Base-by-base conservation (phyloP, 1,140 invertebrate species). In the Drosophila subobscura region DNA sequence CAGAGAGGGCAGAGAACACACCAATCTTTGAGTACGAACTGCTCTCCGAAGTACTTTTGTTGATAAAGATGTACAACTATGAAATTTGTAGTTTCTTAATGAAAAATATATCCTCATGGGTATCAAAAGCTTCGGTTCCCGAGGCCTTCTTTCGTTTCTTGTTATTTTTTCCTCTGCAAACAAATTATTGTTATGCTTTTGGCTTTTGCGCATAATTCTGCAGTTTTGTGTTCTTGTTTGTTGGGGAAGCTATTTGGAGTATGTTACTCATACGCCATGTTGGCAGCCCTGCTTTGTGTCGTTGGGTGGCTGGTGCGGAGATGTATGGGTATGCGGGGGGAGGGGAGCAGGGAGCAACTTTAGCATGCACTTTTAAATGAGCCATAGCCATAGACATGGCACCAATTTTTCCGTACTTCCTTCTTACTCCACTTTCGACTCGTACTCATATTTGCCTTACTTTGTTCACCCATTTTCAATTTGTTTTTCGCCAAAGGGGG, bases 101-200 rank as follows among this genome's bases (percentile, higher is more conserved):
- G 16, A 33, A 3, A 3, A 3, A 10, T 33, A 7, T 8, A n/a
- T 25, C 10, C 5, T 7, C 10, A 2, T 10, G 16, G 23, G 25
- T 52, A 23, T 72, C 33, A 37, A 37, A 12, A 1, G 33, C 10
- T 4, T 37, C 33, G 33, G 10, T 37, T 10, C 33, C 10, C 4
- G 33, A 4, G 33, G 33, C 8, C 29, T 10, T 10, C 29, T 3
- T 1, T 37, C 8, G 3, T 37, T 12, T 37, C 33, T 33, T 58
- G 63, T 64, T 66, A 55, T 79, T 51, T 66, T 70, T 54, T 76
- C 72, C 45, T 16, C 65, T 77, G 64, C 53, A 49, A 74, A 65
- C 65, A 86, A 86, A 86, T 86, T 86, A 86, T 88, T 88, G 77
- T 86, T 86, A 88, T 86, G 83, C 65, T 86, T 86, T 81, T 77